Evolutionary conservation across 1,140 invertebrate species (phyloP), one percentile per base, ranked within the genome.

Genomic region (Homalodisca vitripennis): DNA sequence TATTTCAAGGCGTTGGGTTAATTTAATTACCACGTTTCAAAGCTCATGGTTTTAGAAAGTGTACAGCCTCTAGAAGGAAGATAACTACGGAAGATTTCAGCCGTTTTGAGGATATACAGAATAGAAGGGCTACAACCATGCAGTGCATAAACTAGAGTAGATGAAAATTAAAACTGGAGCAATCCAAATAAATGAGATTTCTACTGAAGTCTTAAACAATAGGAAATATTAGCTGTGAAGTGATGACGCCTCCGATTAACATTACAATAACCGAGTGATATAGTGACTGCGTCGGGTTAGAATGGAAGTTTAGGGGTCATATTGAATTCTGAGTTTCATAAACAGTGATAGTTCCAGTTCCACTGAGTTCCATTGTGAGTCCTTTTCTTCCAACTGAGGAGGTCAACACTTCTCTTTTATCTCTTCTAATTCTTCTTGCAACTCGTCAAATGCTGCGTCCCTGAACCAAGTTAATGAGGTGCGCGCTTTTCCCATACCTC

Each of bases 261-360:
- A 90, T 89, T 0, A 90, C 83, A 0, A 80, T 74, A n/a, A 32
- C 87, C 88, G 68, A 91, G 83, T 26, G 91, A 78, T 46, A 92
- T 88, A 30, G 89, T 85, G 10, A 84, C 77, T 46, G 80, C 78
- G 51, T 82, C 78, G 6, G 84, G 78, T 3, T 77, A 75, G 29
- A 87, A 75, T 0, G 76, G 79, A 1, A 83, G 82, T 20, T 84
- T 83, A 34, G 82, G 31, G 1, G 30, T 31, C 14, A 26, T 78
- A n/a, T 84, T 82, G 71, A 93, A 86, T 72, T 92, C 48, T 86
- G 85, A 68, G 91, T 87, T n/a, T 88, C 84, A 74, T 92, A 92
- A 29, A 89, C 87, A 72, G 88, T 86, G 24, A 93, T 82, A 1
- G 88, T 88, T 62, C 89, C 89, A 17, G 90, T 87, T 1, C 91